Conservation (phyloP, 2,113 vertebrate genomes). For the Hyla sarda region DNA sequence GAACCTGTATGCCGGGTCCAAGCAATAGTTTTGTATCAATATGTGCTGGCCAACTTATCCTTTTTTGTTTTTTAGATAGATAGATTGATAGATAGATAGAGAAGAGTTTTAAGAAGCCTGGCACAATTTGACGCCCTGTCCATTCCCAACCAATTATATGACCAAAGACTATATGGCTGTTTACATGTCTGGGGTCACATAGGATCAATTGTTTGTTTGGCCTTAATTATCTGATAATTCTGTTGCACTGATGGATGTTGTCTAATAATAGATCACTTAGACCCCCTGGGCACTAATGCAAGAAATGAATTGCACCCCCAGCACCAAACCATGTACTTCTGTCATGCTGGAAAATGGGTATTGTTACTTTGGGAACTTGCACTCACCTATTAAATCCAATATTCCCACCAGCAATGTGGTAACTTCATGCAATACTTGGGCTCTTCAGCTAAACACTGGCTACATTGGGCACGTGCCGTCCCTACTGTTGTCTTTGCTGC, state of each 20-base stretch:
- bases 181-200: not conserved
- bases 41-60: no score
- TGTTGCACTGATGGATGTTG: not conserved
- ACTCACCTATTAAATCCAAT: no score
- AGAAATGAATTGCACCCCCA: not conserved
- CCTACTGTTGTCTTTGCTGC: no score
- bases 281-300: not conserved
- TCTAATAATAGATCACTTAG: not conserved
- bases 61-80: no score
- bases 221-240: not conserved
- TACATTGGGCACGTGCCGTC: no score
- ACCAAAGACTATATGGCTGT: not conserved
- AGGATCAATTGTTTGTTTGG: slow-evolving; percentile 1
- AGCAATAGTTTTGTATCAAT: no score
- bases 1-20: no score
- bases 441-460: no score
- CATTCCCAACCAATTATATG: not conserved
- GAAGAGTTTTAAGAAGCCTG: not conserved
- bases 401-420: no score
- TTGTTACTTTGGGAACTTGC: no score
- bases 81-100: not conserved
- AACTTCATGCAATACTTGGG: no score
- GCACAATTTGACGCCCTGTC: not conserved
- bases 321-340: not conserved
- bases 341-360: no score